Percentiles rank a stretch among this genome's conserved stretches.
Evolutionary conservation across 2,113 vertebrate species (phyloP).

Genomic region (Lepisosteus osseus): DNA sequence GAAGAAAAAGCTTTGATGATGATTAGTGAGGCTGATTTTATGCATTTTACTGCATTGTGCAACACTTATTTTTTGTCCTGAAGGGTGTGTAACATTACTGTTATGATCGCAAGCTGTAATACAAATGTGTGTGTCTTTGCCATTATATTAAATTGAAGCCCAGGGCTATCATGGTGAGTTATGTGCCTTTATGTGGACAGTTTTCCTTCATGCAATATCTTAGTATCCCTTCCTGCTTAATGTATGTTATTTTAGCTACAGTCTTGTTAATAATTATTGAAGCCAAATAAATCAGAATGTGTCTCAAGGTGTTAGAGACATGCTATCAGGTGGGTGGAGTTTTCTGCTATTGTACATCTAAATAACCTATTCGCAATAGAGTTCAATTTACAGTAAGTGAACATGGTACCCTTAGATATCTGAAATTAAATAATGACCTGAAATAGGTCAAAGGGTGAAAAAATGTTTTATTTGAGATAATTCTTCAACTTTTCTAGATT

Average conservation of each 20-base stretch:
- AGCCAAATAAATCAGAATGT: background rate
- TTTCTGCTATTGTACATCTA: too few species aligned
- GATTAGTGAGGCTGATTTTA: background rate
- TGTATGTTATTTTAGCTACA: background rate
- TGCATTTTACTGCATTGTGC: background rate
- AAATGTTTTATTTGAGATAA: slow-evolving; percentile 38
- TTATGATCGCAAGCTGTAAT: background rate
- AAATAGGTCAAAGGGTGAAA: slow-evolving; percentile 52
- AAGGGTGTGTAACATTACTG: background rate
- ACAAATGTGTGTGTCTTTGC: background rate
- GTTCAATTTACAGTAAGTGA: slow-evolving; percentile 42
- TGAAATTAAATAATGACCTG: slow-evolving; percentile 32
- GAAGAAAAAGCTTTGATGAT: slow-evolving; percentile 5
- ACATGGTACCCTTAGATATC: slow-evolving; percentile 47
- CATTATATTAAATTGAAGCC: background rate
- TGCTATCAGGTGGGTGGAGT: background rate
- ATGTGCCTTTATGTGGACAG: background rate
- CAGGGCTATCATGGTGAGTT: background rate
- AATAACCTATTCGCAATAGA: slow-evolving; percentile 24
- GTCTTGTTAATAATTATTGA: slow-evolving; percentile 4
- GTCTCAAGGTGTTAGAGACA: background rate
- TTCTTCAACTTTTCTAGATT: slow-evolving; percentile 40
- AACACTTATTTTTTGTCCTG: slow-evolving; percentile 3
- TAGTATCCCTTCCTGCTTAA: background rate
- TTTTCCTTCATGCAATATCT: background rate